Evolutionary conservation across 2,113 vertebrate genomes (phyloP).

Genomic region (Vireo altiloquus): DNA sequence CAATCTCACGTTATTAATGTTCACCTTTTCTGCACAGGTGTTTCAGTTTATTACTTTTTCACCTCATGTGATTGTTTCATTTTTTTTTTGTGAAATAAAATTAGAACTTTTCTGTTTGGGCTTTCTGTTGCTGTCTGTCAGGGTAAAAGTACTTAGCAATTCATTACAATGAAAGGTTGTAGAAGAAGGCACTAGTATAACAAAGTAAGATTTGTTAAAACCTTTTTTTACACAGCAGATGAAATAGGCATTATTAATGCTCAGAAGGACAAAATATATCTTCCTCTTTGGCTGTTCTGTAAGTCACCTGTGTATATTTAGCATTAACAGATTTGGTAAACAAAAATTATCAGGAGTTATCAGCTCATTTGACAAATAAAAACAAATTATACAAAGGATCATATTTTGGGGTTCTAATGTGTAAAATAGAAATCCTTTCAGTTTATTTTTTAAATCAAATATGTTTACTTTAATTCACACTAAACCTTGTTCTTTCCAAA

Average conservation of each 20-base stretch:
- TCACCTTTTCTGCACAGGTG: accelerated
- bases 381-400: not conserved
- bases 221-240: not conserved
- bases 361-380: not conserved
- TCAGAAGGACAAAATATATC: not conserved
- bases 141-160: not conserved
- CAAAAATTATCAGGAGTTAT: not conserved
- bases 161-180: not conserved
- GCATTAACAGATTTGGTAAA: not conserved
- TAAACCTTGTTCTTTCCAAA: not conserved
- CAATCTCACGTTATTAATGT: not conserved
- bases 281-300: not conserved
- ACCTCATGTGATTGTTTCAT: not conserved
- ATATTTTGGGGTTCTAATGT: not conserved
- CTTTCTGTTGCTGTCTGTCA: not conserved
- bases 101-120: not conserved
- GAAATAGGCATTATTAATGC: not conserved
- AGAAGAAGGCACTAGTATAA: not conserved
- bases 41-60: not conserved
- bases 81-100: not conserved
- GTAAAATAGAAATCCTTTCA: not conserved
- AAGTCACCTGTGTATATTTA: not conserved
- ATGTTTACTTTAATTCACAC: not conserved
- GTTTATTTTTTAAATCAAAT: not conserved
- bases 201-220: not conserved